Evolutionary conservation across 2,113 vertebrate genomes (phyloP), one percentile per base, ranked within the genome.

Genomic region (Donacobius atricapilla): DNA sequence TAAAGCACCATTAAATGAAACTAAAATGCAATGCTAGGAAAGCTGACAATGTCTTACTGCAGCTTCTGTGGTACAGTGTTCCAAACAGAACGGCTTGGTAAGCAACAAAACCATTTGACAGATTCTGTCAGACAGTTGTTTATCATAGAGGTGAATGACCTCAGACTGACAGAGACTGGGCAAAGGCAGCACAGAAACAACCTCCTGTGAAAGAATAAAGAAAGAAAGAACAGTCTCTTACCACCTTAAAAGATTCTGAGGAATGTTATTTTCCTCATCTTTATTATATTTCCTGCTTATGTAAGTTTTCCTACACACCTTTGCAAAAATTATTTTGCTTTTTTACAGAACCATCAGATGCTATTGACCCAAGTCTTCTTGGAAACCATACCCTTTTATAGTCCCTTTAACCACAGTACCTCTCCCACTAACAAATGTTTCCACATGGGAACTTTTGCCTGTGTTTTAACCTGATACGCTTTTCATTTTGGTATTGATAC

Each of bases 121-220:
- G 87, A 95, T 85, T 89, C 53, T 94, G 73, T 79, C 91, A 87
- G 91, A 75, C 61, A 89, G 83, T 79, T 83, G 81, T 90, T 94
- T 87, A 69, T 80, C 83, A 79, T 61, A 82, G 70, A 75, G 40
- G 57, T 63, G 57, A 96, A 84, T 84, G 77, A 95, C 91, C 91
- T 71, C 65, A 78, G 37, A 72, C 57, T 83, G 50, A 89, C 37
- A 87, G 39, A 63, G 39, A 75, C 58, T 17, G 17, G 53, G 37
- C 39, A 91, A 93, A 88, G 65, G 6, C 56, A 61, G 58, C 47
- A 83, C 21, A 65, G 58, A 44, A 90, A 45, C 14, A 63, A 21
- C 11, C 9, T 73, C 35, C 27, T 66, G 12, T 58, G 18, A 48
- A 92, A 61, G 30, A 58, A 39, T 3, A 40, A 39, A 30, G 25